These are phyloP conservation scores for Ammodytes dubius DNA, from an alignment of 2,113 vertebrate species.

Conservation along the genomic window DNA sequence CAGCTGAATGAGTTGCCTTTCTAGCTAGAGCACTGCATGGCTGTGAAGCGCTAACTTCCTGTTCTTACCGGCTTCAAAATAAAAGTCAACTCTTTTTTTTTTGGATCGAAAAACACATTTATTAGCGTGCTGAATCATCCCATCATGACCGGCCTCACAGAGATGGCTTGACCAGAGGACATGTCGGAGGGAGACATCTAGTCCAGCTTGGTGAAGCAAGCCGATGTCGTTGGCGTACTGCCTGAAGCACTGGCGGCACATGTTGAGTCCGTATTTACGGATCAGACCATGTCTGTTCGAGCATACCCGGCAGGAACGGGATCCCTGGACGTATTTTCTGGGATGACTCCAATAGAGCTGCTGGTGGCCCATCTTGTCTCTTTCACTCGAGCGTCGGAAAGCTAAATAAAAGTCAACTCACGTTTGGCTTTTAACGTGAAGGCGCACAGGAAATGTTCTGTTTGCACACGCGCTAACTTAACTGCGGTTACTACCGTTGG, in stretches of 20 bases:
- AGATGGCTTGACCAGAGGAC: background rate
- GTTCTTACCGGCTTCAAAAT: too few species aligned
- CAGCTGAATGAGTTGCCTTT: too few species aligned
- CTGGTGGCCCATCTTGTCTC: constrained; percentile 93
- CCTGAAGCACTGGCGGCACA: constrained; percentile 99
- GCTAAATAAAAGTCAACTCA: too few species aligned
- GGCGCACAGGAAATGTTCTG: too few species aligned
- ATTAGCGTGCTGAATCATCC: constrained; percentile 65
- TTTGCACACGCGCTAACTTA: too few species aligned
- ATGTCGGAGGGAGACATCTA: constrained; percentile 49
- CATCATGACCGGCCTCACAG: constrained; percentile 46
- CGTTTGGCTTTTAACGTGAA: too few species aligned
- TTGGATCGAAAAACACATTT: constrained; percentile 72
- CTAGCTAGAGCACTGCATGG: too few species aligned
- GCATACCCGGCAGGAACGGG: constrained; percentile 96
- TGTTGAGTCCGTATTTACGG: constrained; percentile 97
- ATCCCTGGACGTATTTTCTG: constrained; percentile 97
- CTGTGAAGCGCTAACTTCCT: too few species aligned
- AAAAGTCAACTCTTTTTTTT: too few species aligned
- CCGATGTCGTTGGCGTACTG: constrained; percentile 98
- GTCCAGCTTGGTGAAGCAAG: constrained; percentile 91
- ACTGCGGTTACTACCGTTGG: too few species aligned
- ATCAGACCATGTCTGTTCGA: constrained; percentile 97
- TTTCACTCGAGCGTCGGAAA: constrained; percentile 78
- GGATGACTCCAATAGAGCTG: constrained; percentile 99